phyloP scores from a whole-genome alignment of 2,797 vertebrate genomes.

The Craterocephalus amniculus region DNA sequence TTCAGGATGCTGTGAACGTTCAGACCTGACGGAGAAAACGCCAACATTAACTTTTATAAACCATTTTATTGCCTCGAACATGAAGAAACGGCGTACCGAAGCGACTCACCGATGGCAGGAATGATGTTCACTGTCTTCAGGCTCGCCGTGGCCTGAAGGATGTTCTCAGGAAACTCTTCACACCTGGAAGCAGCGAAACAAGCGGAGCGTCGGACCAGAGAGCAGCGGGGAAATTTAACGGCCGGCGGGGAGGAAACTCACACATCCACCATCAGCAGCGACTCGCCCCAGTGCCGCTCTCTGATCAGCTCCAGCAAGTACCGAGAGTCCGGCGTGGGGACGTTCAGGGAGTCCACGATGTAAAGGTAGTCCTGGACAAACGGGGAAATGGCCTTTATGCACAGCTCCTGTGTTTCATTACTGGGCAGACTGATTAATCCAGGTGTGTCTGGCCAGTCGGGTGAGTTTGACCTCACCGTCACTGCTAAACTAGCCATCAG shows the following conservation, averaged over 20 bases:
- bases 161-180: slow-evolving; percentile 84
- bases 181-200: slow-evolving; percentile 69
- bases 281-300: slow-evolving; percentile 86
- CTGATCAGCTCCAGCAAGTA: slow-evolving; percentile 85
- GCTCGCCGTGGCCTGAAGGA: slow-evolving; percentile 76
- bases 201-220: neutral
- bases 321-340: slow-evolving; percentile 86
- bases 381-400: no score
- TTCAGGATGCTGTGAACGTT: slow-evolving; percentile 93
- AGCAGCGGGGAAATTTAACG: neutral
- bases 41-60: neutral
- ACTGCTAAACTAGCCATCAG: no score
- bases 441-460: no score
- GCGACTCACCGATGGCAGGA: slow-evolving; percentile 88
- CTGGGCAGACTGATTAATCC: no score
- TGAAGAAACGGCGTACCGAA: no score
- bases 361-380: slow-evolving; percentile 84
- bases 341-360: slow-evolving; percentile 86
- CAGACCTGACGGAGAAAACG: slow-evolving; percentile 77
- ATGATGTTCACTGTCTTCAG: slow-evolving; percentile 88
- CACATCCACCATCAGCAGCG: slow-evolving; percentile 87
- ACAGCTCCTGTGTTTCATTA: no score
- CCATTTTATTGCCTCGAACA: no score
- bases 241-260: slow-evolving; percentile 72
- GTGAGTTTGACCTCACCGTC: no score